Percentiles rank a stretch among this genome's conserved stretches.
Conservation (phyloP, 1,140 invertebrate species). For the Tribolium madens region DNA sequence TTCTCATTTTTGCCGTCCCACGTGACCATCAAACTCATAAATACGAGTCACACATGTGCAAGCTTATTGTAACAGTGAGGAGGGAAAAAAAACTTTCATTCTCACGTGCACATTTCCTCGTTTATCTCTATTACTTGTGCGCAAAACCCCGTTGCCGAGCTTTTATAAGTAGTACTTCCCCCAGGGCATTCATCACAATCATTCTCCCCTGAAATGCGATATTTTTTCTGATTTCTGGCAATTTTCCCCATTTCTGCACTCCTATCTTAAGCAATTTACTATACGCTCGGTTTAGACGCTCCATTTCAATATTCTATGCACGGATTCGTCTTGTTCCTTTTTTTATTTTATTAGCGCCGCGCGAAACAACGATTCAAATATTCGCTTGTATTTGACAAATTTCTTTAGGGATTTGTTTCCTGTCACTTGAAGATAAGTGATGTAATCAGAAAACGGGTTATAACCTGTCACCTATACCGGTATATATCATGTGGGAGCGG, state of each 20-base stretch:
- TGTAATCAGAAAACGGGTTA: background rate
- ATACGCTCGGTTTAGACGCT: constrained; percentile 11
- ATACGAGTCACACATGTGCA: constrained; percentile 30
- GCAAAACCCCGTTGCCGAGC: constrained; percentile 27
- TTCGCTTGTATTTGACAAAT: background rate
- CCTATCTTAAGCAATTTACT: constrained; percentile 45
- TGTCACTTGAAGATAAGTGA: constrained; percentile 2
- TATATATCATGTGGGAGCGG: constrained; percentile 1
- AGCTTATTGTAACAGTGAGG: constrained; percentile 12
- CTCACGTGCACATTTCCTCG: constrained; percentile 48
- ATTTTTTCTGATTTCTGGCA: constrained; percentile 52
- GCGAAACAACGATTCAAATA: background rate
- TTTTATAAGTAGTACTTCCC: constrained; percentile 45
- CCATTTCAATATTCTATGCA: constrained; percentile 21
- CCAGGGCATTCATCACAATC: constrained; percentile 51
- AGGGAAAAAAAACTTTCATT: constrained; percentile 43
- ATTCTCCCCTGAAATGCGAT: constrained; percentile 48
- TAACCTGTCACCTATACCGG: background rate
- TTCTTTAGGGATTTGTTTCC: background rate
- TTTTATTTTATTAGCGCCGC: background rate
- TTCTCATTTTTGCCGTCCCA: background rate
- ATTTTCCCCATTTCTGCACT: constrained; percentile 46
- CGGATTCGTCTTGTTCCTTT: constrained; percentile 10
- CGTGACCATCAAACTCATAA: constrained; percentile 25
- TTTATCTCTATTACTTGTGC: constrained; percentile 53